A percentile compares a stretch with the other conserved stretches of the same genome.
phyloP scores from a whole-genome alignment of 2,113 vertebrate genomes.

The Bubo scandiacus region DNA sequence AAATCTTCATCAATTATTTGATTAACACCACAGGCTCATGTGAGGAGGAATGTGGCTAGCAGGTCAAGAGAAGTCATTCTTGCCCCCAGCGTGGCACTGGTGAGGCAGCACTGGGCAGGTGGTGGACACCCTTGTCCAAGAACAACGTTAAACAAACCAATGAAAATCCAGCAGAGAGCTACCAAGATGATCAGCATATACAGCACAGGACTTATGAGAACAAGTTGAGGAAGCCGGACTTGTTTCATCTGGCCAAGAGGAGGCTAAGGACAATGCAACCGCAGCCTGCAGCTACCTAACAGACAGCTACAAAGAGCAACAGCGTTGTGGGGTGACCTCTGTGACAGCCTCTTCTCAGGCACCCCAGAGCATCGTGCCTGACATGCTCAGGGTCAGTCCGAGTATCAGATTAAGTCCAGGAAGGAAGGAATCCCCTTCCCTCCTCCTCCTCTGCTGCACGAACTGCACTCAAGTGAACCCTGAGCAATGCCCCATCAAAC shows the following conservation, averaged over 20 bases:
- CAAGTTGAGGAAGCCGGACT: accelerated
- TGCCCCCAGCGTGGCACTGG: neutral
- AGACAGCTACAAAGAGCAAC: neutral
- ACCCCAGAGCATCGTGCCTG: neutral
- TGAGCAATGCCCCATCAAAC: neutral
- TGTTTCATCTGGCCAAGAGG: neutral
- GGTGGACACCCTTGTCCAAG: neutral
- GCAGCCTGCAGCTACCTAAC: neutral
- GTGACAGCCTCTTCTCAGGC: neutral
- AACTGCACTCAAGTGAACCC: neutral
- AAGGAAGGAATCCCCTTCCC: neutral
- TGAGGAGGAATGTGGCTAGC: neutral
- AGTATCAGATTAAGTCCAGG: neutral
- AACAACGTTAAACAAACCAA: neutral
- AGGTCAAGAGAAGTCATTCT: neutral
- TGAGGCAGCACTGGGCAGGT: neutral
- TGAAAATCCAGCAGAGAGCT: neutral
- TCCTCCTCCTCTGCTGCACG: neutral
- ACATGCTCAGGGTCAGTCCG: neutral
- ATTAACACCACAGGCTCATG: neutral
- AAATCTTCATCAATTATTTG: neutral
- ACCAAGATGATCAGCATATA: neutral
- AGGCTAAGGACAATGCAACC: neutral
- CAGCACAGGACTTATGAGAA: neutral
- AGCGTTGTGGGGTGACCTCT: neutral